Conservation (phyloP, 1,140 invertebrate species). For the Dendrolimus punctatus region DNA sequence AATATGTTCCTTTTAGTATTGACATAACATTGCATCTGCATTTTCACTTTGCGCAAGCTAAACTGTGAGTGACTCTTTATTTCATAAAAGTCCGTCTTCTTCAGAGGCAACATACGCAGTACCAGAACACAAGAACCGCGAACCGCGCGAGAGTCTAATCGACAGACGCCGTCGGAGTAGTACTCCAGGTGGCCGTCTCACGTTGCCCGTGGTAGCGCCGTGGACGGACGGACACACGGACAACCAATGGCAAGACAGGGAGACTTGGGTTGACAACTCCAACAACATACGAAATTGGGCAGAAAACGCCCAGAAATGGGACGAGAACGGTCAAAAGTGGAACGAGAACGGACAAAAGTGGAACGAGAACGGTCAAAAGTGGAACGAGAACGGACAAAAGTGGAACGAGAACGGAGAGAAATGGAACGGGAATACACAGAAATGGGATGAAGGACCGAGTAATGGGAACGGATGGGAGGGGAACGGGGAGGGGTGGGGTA, state of each 20-base stretch:
- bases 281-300: conserved; percentile 48
- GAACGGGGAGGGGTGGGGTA: conserved; percentile 36
- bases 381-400: conserved; percentile 17
- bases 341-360: conserved; percentile 39
- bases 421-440: conserved; percentile 21
- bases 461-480: conserved; percentile 42
- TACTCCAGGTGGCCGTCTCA: conserved; percentile 29
- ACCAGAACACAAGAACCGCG: conserved; percentile 49
- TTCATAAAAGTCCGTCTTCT: neutral
- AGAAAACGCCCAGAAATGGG: conserved; percentile 40
- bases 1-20: too few relatives aligned
- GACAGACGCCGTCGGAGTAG: conserved; percentile 48
- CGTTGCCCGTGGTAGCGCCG: conserved; percentile 38
- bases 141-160: conserved; percentile 40
- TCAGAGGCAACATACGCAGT: conserved; percentile 59
- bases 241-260: conserved; percentile 41
- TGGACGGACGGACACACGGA: conserved; percentile 33
- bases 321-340: conserved; percentile 38
- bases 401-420: conserved; percentile 28
- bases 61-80: too few relatives aligned
- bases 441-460: neutral
- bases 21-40: too few relatives aligned
- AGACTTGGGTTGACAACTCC: conserved; percentile 57
- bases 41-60: too few relatives aligned
- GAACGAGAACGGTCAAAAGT: conserved; percentile 28